phyloP scores from a whole-genome alignment of 2,113 vertebrate species.

The Uropsilus gracilis region DNA sequence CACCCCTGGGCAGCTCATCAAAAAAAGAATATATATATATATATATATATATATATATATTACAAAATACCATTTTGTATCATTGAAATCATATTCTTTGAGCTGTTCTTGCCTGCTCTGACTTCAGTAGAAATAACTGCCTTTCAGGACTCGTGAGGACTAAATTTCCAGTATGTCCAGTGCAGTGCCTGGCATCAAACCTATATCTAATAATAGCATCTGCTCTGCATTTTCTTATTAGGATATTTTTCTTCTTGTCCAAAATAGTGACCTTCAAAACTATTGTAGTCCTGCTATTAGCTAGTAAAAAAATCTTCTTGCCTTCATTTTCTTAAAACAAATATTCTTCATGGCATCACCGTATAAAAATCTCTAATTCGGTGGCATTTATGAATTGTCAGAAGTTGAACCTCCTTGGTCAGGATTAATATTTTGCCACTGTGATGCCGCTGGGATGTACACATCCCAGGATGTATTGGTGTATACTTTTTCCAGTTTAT shows the following conservation, averaged over 20 bases:
- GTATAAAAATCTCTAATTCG: background rate
- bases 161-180: background rate
- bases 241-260: background rate
- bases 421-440: background rate
- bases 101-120: background rate
- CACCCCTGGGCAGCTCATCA: rapidly evolving
- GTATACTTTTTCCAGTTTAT: background rate
- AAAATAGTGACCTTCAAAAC: background rate
- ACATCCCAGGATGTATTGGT: background rate
- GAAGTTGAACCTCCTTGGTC: background rate
- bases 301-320: slow-evolving; percentile 29
- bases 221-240: background rate
- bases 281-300: background rate
- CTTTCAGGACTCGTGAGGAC: background rate
- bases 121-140: background rate
- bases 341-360: background rate
- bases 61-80: background rate
- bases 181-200: background rate
- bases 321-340: slow-evolving; percentile 51
- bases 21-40: too few species aligned
- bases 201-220: background rate
- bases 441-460: too few species aligned
- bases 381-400: slow-evolving; percentile 2
- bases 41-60: too few species aligned
- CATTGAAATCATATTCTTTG: background rate